Base-by-base conservation (phyloP, 2,888 invertebrate genomes). In the Pimpla rufipes region DNA sequence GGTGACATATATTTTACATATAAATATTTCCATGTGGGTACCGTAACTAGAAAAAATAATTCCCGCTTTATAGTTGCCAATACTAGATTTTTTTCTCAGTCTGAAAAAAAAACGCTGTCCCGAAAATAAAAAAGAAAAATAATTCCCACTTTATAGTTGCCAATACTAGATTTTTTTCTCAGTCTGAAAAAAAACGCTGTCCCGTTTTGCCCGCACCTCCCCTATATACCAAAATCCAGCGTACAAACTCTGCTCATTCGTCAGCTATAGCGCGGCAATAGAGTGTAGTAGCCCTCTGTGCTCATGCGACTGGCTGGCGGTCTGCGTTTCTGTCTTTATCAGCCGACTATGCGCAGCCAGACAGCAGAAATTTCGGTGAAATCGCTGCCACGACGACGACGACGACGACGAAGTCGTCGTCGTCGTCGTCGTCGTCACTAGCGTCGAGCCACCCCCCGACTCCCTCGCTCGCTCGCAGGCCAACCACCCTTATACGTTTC, bases 301-400 rank as follows among this genome's bases (percentile, higher is more conserved):
- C 13, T 29, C 42, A 29, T 67, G 55, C 55, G 23, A 40, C 37
- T 55, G 40, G 50, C 42, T 50, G 42, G 42, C 57, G 50, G 59
- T 76, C 23, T 45, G 67, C 64, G 16, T 76, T 79, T 83, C 77
- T 81, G 85, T 83, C 86, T 86, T 86, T 85, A 85, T 82, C 86
- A 85, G 86, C 81, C 83, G 45, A 68, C 59, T 42, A 75, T 74
- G 68, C 78, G 71, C 45, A 40, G 77, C 29, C 29, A 29, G 29
- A 29, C 68, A 47, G 37, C 45, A 29, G 50, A 57, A n/a, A 37
- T 82, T 79, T 73, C 45, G 47, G 55, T 70, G 29, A 64, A 52
- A 21, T n/a, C 74, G 10, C 55, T 29, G 29, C 29, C 3, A 29
- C 29, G 29, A 52, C 50, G n/a, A 37, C 64, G 64, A 18, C 18